Evolutionary conservation across 1,140 invertebrate genomes (phyloP), one percentile per base, ranked within the genome.

Genomic region (Drosophila setifemur): DNA sequence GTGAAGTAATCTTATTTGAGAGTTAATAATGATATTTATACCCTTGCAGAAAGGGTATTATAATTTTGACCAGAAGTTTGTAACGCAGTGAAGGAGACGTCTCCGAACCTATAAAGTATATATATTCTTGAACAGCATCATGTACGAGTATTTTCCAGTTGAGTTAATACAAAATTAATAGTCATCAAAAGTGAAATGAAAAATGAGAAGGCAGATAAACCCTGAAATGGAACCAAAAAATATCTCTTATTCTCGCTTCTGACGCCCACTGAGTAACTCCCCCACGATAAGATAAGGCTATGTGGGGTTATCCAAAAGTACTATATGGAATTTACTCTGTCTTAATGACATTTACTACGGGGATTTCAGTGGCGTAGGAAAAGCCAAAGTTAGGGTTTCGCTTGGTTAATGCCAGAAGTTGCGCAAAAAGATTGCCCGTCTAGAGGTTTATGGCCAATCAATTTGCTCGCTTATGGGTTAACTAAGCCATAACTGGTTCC

Each of bases 401-500:
- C n/a, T n/a, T n/a, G 11, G 11, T 9, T 6, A 58, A 21, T 14
- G 33, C 23, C 52, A 54, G 54, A 19, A 26, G 31, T 14, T 45
- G 29, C 6, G 35, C n/a, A n/a, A n/a, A n/a, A n/a, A n/a, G n/a
- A n/a, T n/a, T n/a, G 21, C 35, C 19, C n/a, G 4, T 23, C n/a
- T 23, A 7, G 6, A 5, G 21, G 9, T n/a, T 63, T 48, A 48
- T 31, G 42, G 25, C 40, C 57, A 64, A 63, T 64, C 60, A 64
- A 64, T 64, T 64, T 48, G 14, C 21, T 25, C 6, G 55, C 35
- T 57, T 57, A 42, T 60, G 35, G 50, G 9, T 12, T 61, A 37
- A 23, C 54, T 37, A 19, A 33, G 25, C 60, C 42, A 64, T 64
- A 39, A 48, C 37, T 11, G 52, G 57, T 43, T 43, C 53, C 28